Percentiles rank a stretch among this genome's conserved stretches.
Evolutionary conservation across 1,140 invertebrate species (phyloP).

Genomic region (Drosophila kikkawai): DNA sequence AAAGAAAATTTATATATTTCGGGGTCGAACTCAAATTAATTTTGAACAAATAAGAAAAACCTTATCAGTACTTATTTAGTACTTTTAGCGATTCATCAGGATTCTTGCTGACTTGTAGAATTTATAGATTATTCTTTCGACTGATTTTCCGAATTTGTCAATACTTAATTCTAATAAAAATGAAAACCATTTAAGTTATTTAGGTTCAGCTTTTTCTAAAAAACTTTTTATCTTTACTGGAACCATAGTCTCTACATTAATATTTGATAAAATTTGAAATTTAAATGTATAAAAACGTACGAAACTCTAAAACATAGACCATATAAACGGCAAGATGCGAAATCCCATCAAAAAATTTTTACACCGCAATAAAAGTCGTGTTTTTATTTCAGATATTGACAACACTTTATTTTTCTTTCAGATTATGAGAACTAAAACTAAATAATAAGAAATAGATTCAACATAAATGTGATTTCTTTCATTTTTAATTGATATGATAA

Average conservation of each 20-base stretch:
- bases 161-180: no score
- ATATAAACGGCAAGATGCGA: no score
- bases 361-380: background rate
- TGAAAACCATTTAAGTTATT: background rate
- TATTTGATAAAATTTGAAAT: background rate
- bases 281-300: background rate
- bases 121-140: no score
- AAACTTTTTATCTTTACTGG: no score
- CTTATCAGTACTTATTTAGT: background rate
- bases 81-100: background rate
- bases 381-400: background rate
- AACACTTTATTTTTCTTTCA: background rate
- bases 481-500: background rate
- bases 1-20: background rate
- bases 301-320: no score
- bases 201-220: no score
- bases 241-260: no score
- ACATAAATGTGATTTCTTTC: background rate
- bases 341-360: no score
- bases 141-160: no score
- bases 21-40: background rate
- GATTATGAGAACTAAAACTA: background rate
- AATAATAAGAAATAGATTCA: background rate
- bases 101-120: background rate
- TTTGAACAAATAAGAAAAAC: background rate